phyloP scores from a whole-genome alignment of 1,140 invertebrate genomes.

The Popillia japonica region DNA sequence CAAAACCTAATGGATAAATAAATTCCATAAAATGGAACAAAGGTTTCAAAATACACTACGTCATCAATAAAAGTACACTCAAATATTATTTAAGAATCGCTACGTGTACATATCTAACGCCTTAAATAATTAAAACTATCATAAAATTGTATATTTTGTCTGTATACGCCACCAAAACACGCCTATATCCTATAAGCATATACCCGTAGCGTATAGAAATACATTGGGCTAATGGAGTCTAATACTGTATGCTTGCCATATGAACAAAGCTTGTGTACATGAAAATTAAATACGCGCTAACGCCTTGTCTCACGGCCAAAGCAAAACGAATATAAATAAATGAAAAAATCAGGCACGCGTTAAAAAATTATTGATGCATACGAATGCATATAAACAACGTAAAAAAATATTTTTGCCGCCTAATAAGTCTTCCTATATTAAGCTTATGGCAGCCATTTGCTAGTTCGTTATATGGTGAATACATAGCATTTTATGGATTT shows the following conservation, averaged over 20 bases:
- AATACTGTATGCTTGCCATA: conserved; percentile 57
- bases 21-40: conserved; percentile 42
- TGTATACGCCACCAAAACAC: conserved; percentile 36
- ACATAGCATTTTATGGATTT: conserved; percentile 50
- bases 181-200: conserved; percentile 42
- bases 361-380: conserved; percentile 38
- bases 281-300: conserved; percentile 35
- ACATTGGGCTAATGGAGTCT: conserved; percentile 59
- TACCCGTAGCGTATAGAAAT: conserved; percentile 51
- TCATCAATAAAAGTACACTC: conserved; percentile 54
- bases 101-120: conserved; percentile 12
- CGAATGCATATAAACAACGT: not conserved
- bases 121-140: conserved; percentile 32
- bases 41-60: conserved; percentile 48
- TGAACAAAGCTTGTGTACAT: conserved; percentile 56
- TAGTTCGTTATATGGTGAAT: conserved; percentile 54
- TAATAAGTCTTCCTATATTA: conserved; percentile 43
- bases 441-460: conserved; percentile 62
- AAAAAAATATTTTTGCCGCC: conserved; percentile 45
- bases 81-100: conserved; percentile 42
- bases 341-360: conserved; percentile 21
- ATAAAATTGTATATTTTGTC: conserved; percentile 42
- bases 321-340: conserved; percentile 28
- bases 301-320: not conserved
- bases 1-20: conserved; percentile 36